phyloP scores from a whole-genome alignment of 2,797 vertebrate genomes.

The Trachops cirrhosus region DNA sequence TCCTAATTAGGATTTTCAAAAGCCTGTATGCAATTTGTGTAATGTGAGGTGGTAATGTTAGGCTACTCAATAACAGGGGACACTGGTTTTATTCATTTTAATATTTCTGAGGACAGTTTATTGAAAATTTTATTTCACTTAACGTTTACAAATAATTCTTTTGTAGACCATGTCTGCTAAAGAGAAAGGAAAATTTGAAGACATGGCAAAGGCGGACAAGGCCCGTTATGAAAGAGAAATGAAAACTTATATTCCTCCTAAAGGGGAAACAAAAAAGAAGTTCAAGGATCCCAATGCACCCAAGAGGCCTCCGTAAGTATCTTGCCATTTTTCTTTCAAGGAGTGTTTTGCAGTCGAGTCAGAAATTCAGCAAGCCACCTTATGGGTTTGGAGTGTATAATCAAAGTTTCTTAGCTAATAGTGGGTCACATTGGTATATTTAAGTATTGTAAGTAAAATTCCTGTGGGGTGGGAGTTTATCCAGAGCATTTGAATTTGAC shows the following conservation, averaged over 20 bases:
- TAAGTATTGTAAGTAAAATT: neutral
- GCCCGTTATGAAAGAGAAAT: conserved; percentile 97
- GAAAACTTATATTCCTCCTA: conserved; percentile 95
- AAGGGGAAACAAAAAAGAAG: conserved; percentile 95
- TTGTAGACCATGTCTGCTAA: conserved; percentile 94
- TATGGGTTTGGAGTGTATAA: neutral
- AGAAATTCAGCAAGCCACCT: neutral
- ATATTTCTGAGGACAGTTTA: neutral
- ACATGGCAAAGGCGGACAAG: conserved; percentile 95
- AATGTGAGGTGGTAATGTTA: neutral
- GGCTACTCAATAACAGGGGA: neutral
- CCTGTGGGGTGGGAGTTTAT: neutral
- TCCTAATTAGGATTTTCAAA: neutral
- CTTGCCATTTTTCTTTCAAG: neutral
- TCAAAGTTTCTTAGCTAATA: neutral
- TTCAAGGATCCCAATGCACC: conserved; percentile 97
- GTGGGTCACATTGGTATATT: neutral
- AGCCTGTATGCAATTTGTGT: neutral
- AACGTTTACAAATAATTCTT: conserved; percentile 24
- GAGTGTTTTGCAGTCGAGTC: neutral
- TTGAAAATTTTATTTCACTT: neutral
- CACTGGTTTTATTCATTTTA: neutral
- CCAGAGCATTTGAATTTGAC: neutral
- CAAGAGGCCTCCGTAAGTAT: conserved; percentile 96
- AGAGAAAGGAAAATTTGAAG: conserved; percentile 98